Evolutionary conservation across 2,797 vertebrate species (phyloP).

Genomic region (Poeciliopsis gracilis): DNA sequence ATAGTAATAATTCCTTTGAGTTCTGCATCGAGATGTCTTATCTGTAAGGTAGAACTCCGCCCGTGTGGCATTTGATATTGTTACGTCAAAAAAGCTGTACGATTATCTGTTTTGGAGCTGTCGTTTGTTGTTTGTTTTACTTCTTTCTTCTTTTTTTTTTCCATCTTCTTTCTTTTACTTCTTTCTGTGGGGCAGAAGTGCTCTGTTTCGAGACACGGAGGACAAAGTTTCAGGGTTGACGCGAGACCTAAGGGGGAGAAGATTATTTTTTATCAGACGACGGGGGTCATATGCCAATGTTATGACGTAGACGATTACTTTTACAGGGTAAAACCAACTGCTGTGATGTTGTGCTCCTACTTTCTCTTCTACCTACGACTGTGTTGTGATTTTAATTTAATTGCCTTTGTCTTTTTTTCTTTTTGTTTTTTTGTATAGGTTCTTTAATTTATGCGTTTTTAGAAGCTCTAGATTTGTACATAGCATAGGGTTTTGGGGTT

Average conservation of each 20-base stretch:
- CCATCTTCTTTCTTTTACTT: not conserved
- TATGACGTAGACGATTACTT: conserved; percentile 88
- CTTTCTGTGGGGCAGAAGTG: conserved; percentile 75
- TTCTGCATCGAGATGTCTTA: conserved; percentile 95
- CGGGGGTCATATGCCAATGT: conserved; percentile 85
- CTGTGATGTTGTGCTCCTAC: conserved; percentile 94
- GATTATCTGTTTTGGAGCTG: conserved; percentile 93
- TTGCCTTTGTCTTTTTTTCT: conserved; percentile 81
- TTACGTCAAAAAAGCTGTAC: conserved; percentile 90
- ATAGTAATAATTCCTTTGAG: conserved; percentile 97
- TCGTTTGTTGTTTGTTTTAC: conserved; percentile 2
- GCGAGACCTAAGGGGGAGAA: conserved; percentile 85
- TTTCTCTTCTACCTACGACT: conserved; percentile 85
- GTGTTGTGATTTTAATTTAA: conserved; percentile 94
- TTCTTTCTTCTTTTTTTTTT: conserved; percentile 1
- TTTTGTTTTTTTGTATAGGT: conserved; percentile 78
- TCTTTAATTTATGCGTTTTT: conserved; percentile 98
- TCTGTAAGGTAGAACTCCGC: conserved; percentile 91
- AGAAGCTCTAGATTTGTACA: conserved; percentile 94
- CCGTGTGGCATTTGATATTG: conserved; percentile 92
- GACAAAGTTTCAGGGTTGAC: conserved; percentile 86
- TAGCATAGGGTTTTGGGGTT: conserved; percentile 83
- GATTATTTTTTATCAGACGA: conserved; percentile 85
- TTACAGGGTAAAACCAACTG: conserved; percentile 98
- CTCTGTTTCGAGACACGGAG: conserved; percentile 85